Evolutionary conservation across 92 coral and sea anemone species (phyloP).

Genomic region (Actinostola sp.): DNA sequence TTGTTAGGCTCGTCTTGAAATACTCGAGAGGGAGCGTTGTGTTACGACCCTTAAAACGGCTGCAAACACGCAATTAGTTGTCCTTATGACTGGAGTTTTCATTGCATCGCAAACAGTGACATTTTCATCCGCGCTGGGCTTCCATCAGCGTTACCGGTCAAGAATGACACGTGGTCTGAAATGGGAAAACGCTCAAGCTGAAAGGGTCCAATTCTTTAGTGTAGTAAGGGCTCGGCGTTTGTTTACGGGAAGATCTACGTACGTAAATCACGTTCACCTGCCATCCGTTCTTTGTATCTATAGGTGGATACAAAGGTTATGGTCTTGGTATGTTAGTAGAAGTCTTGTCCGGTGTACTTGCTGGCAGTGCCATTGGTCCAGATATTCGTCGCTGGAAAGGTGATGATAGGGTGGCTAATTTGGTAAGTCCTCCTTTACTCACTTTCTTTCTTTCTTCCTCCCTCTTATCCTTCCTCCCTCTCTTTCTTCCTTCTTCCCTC

Average conservation of each 20-base stretch:
- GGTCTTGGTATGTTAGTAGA: constrained; percentile 98
- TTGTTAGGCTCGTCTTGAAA: too few relatives aligned
- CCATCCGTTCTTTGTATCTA: not conserved
- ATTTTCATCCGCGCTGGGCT: too few relatives aligned
- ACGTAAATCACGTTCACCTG: not conserved
- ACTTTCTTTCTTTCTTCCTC: not conserved
- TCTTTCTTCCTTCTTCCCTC: not conserved
- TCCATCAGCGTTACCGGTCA: too few relatives aligned
- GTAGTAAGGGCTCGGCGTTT: too few relatives aligned
- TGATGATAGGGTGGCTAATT: constrained; percentile 80
- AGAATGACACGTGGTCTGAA: too few relatives aligned
- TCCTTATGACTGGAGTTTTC: too few relatives aligned
- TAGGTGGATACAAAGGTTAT: constrained; percentile 99
- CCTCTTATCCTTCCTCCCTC: not conserved
- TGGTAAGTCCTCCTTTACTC: constrained; percentile 47
- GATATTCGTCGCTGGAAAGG: constrained; percentile 82
- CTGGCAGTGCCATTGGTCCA: constrained; percentile 94
- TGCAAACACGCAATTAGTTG: too few relatives aligned
- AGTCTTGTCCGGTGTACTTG: constrained; percentile 86
- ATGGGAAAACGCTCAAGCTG: too few relatives aligned
- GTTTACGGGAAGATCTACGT: not conserved
- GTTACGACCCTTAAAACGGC: too few relatives aligned
- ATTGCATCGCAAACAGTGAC: too few relatives aligned
- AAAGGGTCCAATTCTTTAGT: too few relatives aligned
- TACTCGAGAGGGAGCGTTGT: too few relatives aligned